A percentile compares a stretch with the other conserved stretches of the same genome.
phyloP scores from a whole-genome alignment of 2,113 vertebrate genomes.

The Peromyscus californicus region DNA sequence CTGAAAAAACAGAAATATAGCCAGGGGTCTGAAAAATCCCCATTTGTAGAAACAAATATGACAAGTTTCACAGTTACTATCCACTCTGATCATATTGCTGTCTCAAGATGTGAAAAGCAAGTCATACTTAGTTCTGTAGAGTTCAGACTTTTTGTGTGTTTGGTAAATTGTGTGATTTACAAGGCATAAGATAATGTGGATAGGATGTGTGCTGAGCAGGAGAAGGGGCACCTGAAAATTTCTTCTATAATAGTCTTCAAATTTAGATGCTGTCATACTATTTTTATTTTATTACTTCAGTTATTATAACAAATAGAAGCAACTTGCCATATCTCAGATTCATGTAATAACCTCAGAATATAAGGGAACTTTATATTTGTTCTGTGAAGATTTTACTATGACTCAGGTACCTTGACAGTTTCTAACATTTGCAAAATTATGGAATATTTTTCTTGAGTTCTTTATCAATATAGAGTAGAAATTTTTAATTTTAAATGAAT shows the following conservation, averaged over 20 bases:
- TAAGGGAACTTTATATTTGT: background rate
- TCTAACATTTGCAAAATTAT: background rate
- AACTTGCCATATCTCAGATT: background rate
- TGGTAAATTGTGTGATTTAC: background rate
- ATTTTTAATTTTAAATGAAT: slow-evolving; percentile 59
- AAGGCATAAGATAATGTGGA: background rate
- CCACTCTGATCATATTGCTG: background rate
- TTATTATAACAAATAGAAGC: background rate
- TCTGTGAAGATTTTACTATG: background rate
- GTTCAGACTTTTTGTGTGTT: background rate
- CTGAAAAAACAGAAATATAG: slow-evolving; percentile 34
- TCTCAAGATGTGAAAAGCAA: background rate
- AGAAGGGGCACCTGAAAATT: slow-evolving; percentile 10
- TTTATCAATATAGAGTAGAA: background rate
- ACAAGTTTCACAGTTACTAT: background rate
- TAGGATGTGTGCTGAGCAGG: background rate
- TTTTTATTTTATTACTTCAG: slow-evolving; percentile 41
- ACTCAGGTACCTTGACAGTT: background rate
- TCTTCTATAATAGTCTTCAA: background rate
- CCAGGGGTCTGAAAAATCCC: background rate
- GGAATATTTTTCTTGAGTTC: background rate
- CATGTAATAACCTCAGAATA: background rate
- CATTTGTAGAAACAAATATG: background rate
- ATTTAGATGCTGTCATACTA: slow-evolving; percentile 16
- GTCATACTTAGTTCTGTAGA: background rate